Evolutionary conservation across 2,888 invertebrate species (phyloP).

Genomic region (Meganola albula): DNA sequence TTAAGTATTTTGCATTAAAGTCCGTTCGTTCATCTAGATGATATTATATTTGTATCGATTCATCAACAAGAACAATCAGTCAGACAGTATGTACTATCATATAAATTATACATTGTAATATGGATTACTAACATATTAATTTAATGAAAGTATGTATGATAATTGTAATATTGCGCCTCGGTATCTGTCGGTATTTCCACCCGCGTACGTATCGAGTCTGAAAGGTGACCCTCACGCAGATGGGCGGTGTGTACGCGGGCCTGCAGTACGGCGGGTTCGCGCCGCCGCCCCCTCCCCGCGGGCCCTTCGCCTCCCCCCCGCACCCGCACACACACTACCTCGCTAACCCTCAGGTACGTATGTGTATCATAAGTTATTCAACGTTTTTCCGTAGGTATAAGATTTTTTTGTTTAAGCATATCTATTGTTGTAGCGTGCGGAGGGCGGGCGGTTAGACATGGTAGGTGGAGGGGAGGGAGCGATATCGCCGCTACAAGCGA

Average conservation of each 20-base stretch:
- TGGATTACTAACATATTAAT: no score
- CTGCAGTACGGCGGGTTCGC: constrained; percentile 58
- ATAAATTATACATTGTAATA: no score
- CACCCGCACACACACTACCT: constrained; percentile 59
- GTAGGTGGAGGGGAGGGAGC: constrained; percentile 47
- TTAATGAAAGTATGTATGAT: no score
- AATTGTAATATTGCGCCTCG: constrained; percentile 2
- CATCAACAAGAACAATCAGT: no score
- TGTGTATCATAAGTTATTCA: background rate
- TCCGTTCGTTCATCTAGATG: no score
- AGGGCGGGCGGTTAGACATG: constrained; percentile 53
- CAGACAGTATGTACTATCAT: no score
- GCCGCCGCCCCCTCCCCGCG: constrained; percentile 50
- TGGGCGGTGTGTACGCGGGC: constrained; percentile 70
- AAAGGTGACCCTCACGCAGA: constrained; percentile 33
- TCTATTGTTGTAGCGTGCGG: constrained; percentile 47
- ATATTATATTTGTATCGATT: no score
- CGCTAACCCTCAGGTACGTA: constrained; percentile 53
- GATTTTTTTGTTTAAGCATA: background rate
- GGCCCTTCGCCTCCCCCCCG: constrained; percentile 60
- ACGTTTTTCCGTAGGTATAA: background rate
- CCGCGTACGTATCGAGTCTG: background rate
- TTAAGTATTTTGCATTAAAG: no score
- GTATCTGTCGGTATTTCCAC: constrained; percentile 8
- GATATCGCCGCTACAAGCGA: constrained; percentile 50